Evolutionary conservation across 2,113 vertebrate genomes (phyloP).

Genomic region (Hepsetus odoe): DNA sequence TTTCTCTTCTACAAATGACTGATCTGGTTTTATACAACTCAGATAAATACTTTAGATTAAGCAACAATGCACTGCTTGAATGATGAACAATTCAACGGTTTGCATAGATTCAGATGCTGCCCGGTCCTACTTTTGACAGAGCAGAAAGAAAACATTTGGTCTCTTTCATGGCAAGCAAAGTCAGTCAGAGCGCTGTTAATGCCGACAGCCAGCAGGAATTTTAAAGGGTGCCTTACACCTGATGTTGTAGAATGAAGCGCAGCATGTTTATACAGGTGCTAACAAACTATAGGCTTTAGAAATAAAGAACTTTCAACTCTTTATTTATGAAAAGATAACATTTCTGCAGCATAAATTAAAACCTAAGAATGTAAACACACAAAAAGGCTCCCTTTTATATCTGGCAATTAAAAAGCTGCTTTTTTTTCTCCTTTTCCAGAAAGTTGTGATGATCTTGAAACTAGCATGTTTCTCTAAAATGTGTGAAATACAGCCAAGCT

Average conservation of each 20-base stretch:
- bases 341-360: background rate
- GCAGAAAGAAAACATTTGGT: background rate
- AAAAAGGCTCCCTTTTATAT: too few relatives aligned
- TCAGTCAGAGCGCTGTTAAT: background rate
- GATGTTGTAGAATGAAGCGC: conserved; percentile 24
- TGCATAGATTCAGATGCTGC: too few relatives aligned
- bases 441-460: background rate
- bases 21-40: too few relatives aligned
- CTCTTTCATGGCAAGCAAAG: too few relatives aligned
- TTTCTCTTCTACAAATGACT: too few relatives aligned
- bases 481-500: background rate
- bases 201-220: background rate
- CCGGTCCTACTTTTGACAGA: too few relatives aligned
- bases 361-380: background rate
- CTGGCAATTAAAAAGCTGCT: too few relatives aligned
- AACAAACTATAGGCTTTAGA: background rate
- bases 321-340: background rate
- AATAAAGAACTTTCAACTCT: background rate
- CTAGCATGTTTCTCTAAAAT: background rate
- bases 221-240: conserved; percentile 30
- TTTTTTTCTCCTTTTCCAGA: background rate
- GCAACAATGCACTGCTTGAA: too few relatives aligned
- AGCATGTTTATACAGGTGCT: conserved; percentile 38
- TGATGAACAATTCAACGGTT: too few relatives aligned
- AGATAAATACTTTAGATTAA: too few relatives aligned